A percentile compares a stretch with the other conserved stretches of the same genome.
These are phyloP conservation scores for Rhynchonycteris naso DNA, from an alignment of 2,797 vertebrate genomes.

Conservation along the genomic window DNA sequence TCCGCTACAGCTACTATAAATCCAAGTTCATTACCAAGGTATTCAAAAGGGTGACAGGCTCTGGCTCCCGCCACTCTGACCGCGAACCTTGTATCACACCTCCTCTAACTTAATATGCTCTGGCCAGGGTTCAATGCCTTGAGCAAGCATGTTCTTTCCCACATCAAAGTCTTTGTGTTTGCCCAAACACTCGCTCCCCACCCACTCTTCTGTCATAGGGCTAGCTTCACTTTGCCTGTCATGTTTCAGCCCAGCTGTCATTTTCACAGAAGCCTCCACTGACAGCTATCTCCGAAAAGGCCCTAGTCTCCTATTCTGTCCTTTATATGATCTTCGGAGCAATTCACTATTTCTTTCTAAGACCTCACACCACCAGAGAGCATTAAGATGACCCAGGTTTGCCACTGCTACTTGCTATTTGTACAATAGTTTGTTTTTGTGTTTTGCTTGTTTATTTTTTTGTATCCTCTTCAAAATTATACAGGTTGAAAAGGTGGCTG, in stretches of 20 bases:
- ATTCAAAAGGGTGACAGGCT: background rate
- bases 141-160: background rate
- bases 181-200: background rate
- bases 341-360: background rate
- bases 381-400: background rate
- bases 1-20: background rate
- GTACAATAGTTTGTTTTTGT: background rate
- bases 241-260: background rate
- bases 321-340: background rate
- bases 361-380: background rate
- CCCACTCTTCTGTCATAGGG: background rate
- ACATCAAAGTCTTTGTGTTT: background rate
- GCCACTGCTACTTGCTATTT: background rate
- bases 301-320: background rate
- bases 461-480: background rate
- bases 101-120: background rate
- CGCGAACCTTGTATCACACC: background rate
- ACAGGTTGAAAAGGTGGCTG: background rate
- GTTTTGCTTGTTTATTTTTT: background rate
- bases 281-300: background rate
- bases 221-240: background rate
- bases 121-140: background rate
- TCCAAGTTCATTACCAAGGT: background rate
- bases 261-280: background rate
- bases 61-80: background rate